Conservation (phyloP, 2,888 invertebrate genomes). For the Drosophila fulvimacula region DNA sequence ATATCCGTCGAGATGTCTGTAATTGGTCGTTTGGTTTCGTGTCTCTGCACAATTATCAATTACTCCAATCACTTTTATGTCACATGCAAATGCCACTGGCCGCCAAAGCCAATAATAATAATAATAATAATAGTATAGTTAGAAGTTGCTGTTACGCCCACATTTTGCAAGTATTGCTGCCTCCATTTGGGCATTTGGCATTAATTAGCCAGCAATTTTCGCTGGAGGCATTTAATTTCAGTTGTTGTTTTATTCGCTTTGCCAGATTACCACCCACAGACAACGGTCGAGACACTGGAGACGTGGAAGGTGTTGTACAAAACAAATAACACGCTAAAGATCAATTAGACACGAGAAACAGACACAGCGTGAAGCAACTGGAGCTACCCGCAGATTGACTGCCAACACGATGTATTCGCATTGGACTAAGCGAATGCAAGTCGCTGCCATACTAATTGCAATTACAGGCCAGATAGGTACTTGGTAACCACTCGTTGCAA, state of each 20-base stretch:
- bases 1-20: constrained; percentile 40
- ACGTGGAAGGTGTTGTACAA: constrained; percentile 62
- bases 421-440: constrained; percentile 19
- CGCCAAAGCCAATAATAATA: constrained; percentile 59
- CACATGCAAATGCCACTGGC: constrained; percentile 76
- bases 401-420: constrained; percentile 46
- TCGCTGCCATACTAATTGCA: constrained; percentile 24
- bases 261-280: constrained; percentile 61
- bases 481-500: constrained; percentile 8
- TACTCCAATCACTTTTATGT: constrained; percentile 79
- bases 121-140: constrained; percentile 72
- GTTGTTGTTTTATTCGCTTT: constrained; percentile 50
- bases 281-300: constrained; percentile 34
- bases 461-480: constrained; percentile 15
- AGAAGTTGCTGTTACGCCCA: constrained; percentile 70
- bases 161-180: constrained; percentile 40
- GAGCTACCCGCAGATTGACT: constrained; percentile 47
- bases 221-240: constrained; percentile 69
- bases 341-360: constrained; percentile 66
- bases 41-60: constrained; percentile 77
- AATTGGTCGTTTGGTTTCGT: constrained; percentile 70
- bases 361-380: constrained; percentile 53
- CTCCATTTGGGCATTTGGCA: constrained; percentile 70
- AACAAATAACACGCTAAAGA: constrained; percentile 67
- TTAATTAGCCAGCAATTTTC: constrained; percentile 75